A percentile compares a stretch with the other conserved stretches of the same genome.
Evolutionary conservation across 2,797 vertebrate genomes (phyloP).

Genomic region (Bradypodion ventrale): DNA sequence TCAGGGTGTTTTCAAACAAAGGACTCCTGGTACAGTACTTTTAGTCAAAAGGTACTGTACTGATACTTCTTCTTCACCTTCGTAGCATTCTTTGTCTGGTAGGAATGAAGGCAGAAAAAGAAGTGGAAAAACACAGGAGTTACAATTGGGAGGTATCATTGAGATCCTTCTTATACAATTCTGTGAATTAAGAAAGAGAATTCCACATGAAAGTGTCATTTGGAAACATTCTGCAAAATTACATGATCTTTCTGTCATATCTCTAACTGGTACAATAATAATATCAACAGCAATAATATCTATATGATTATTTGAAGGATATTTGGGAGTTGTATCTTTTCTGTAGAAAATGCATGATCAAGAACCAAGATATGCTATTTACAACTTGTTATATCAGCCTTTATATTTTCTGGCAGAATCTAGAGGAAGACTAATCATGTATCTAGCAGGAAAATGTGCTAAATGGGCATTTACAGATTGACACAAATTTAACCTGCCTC

Average conservation of each 20-base stretch:
- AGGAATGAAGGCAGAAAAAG: not conserved
- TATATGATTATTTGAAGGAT: not conserved
- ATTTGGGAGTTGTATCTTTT: not conserved
- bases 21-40: not conserved
- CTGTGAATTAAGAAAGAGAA: not conserved
- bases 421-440: not conserved
- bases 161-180: not conserved
- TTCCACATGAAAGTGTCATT: not conserved
- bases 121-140: not conserved
- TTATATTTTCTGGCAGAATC: not conserved
- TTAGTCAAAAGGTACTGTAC: not conserved
- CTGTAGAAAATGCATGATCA: not conserved
- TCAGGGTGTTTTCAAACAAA: not conserved
- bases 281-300: too few species aligned
- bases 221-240: not conserved
- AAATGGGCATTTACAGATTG: not conserved
- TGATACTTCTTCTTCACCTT: not conserved
- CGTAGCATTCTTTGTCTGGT: not conserved
- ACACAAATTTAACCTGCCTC: not conserved
- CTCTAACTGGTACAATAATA: not conserved
- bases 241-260: not conserved
- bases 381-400: not conserved
- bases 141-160: not conserved
- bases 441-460: slow-evolving; percentile 15
- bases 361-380: not conserved